A percentile compares a stretch with the other conserved stretches of the same genome.
Conservation (phyloP, 2,797 vertebrate species). For the Cichlasoma orientale region DNA sequence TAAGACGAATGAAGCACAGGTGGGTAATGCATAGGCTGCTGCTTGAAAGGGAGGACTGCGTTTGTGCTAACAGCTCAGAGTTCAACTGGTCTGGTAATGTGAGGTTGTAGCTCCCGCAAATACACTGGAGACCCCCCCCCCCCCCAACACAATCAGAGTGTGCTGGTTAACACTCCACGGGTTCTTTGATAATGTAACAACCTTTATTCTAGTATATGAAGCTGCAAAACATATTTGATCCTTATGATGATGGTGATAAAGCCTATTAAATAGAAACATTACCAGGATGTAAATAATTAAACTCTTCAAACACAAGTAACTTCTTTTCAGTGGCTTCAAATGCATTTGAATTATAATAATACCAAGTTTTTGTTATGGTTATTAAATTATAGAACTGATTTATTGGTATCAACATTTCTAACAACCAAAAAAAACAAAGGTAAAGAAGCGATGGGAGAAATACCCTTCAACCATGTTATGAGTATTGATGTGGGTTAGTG, state of each 20-base stretch:
- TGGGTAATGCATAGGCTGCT: constrained; percentile 15
- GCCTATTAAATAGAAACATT: neutral
- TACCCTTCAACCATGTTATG: too few relatives aligned
- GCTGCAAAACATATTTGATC: too few relatives aligned
- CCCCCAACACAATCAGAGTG: neutral
- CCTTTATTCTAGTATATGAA: too few relatives aligned
- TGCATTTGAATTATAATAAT: neutral
- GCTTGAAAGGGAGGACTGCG: neutral
- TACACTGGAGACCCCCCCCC: neutral
- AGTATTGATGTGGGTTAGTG: too few relatives aligned
- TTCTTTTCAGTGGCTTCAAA: neutral
- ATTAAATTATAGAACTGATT: too few relatives aligned
- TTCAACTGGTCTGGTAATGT: neutral
- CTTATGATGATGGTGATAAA: too few relatives aligned
- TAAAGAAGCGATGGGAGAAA: too few relatives aligned
- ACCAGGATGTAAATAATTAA: neutral
- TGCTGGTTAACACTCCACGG: neutral
- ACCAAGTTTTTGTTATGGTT: neutral
- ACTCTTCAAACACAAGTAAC: neutral
- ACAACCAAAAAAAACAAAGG: too few relatives aligned
- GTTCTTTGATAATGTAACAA: neutral
- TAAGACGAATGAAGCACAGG: constrained; percentile 22
- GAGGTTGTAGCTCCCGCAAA: neutral
- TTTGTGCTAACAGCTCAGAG: neutral
- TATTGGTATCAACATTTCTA: too few relatives aligned